Evolutionary conservation across 2,888 invertebrate species (phyloP), one percentile per base, ranked within the genome.

Genomic region (Aplocera efformata): DNA sequence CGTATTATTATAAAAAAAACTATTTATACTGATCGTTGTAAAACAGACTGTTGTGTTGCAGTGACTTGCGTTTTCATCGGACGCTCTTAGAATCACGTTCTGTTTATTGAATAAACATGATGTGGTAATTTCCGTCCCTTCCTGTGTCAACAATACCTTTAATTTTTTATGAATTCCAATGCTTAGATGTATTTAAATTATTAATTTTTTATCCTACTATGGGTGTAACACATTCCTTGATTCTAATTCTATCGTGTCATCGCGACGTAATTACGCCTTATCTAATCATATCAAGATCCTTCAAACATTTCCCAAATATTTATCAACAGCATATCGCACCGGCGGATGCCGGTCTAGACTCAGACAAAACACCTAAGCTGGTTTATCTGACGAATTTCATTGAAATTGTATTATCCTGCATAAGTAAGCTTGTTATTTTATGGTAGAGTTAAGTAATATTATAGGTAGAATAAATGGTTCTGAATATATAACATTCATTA

Each of bases 251-350:
- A 28, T 17, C 23, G 21, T n/a, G 9, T 29, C 17, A 10, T 10
- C 1, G 35, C 47, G 39, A 36, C 46, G 41, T 50, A 55, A 51
- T 54, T 53, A 48, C 41, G 9, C 9, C 34, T 53, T 53, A 56
- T 57, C 48, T 67, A 48, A 70, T 73, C 71, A 75, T 63, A 74
- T 75, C 72, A 60, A 31, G 29, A 62, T 36, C 71, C 70, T 77
- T 74, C 59, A 58, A 60, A 54, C 58, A 56, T 40, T 54, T 59
- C 55, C 52, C 56, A 66, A 56, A 64, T 56, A 60, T 58, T 60
- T 62, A 59, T 59, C 49, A 51, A 47, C 13, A 32, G 37, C n/a
- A 42, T 54, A 48, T 38, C 33, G 38, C 24, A 42, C 48, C 42
- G 37, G 26, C 6, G 32, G 32, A 41, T 31, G 32, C 44, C 23